Percentiles rank a stretch among this genome's conserved stretches.
These are phyloP conservation scores for Neodon shergylaensis DNA, from an alignment of 2,113 vertebrate species.

Conservation along the genomic window DNA sequence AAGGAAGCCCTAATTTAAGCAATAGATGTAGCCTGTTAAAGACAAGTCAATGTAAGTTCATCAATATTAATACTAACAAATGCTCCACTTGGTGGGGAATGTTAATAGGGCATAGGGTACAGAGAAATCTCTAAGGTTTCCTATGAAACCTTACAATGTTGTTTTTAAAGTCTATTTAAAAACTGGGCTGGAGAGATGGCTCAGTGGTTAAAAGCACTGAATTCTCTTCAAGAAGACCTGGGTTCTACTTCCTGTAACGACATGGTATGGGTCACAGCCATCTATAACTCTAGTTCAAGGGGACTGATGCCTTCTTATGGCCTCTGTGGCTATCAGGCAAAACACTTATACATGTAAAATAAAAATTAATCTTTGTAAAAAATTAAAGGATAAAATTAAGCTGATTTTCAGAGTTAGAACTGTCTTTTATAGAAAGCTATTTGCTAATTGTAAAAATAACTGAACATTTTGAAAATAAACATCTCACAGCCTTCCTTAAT, in stretches of 20 bases:
- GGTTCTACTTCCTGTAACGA: background rate
- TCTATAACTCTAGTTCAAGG: background rate
- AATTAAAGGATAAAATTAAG: background rate
- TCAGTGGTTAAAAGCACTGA: background rate
- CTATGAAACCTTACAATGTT: background rate
- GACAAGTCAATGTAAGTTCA: background rate
- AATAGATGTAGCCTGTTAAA: background rate
- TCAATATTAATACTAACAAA: background rate
- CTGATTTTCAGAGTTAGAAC: background rate
- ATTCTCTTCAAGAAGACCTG: background rate
- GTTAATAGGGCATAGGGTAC: background rate
- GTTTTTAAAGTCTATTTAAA: background rate
- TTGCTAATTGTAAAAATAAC: background rate
- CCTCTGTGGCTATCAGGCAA: background rate
- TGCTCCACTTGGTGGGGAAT: background rate
- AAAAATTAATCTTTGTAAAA: background rate
- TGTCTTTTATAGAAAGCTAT: background rate
- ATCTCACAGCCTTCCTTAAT: constrained; percentile 4
- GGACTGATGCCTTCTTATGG: background rate
- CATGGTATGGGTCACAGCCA: background rate
- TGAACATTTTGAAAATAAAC: background rate
- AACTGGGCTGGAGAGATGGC: no score
- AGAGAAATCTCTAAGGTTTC: background rate
- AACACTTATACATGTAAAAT: background rate
- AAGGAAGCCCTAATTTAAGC: background rate